Conservation (phyloP, 2,888 invertebrate genomes). For the Spilarctia lutea region DNA sequence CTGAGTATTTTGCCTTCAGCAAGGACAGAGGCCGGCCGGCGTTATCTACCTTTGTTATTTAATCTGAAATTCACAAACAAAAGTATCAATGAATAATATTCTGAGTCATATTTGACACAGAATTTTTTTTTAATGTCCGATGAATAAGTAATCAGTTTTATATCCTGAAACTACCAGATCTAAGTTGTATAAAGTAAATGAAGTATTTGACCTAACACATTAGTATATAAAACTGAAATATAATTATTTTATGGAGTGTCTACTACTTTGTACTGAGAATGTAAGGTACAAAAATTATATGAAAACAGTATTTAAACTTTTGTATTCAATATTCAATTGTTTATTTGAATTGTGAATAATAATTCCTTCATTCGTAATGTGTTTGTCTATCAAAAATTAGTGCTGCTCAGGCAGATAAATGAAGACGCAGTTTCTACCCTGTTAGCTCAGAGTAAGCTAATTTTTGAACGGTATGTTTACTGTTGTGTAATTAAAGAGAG, state of each 20-base stretch:
- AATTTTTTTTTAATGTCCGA: too few species aligned
- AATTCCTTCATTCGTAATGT: background rate
- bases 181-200: background rate
- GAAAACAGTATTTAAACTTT: background rate
- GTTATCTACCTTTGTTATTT: too few species aligned
- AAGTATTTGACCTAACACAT: background rate
- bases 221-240: too few species aligned
- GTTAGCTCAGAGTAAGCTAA: slow-evolving; percentile 25
- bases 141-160: background rate
- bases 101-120: too few species aligned
- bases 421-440: slow-evolving; percentile 6
- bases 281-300: too few species aligned
- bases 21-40: too few species aligned
- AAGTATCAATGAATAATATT: too few species aligned
- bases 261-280: too few species aligned
- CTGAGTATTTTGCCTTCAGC: too few species aligned
- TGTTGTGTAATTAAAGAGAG: slow-evolving; percentile 56
- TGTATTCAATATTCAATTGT: background rate
- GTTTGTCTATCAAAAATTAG: background rate
- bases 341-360: background rate
- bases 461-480: slow-evolving; percentile 54
- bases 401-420: background rate
- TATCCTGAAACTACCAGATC: background rate
- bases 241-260: too few species aligned
- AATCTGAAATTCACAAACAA: too few species aligned